A percentile compares a stretch with the other conserved stretches of the same genome.
phyloP scores from a whole-genome alignment of 2,888 invertebrate species.

The Dryococelus australis region DNA sequence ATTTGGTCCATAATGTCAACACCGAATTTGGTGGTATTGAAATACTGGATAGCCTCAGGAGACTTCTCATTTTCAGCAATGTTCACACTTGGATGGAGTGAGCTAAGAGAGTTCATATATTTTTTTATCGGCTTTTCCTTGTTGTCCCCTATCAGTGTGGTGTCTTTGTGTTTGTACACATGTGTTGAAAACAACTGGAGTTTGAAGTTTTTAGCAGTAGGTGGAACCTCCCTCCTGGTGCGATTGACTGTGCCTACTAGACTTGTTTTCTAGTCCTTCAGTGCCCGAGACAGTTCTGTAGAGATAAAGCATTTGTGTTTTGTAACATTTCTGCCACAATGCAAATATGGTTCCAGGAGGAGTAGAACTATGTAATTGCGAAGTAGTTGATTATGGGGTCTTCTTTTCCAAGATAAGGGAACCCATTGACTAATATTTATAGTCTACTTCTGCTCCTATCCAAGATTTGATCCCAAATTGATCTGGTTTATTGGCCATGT shows the following conservation, averaged over 20 bases:
- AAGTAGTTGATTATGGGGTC: conserved; percentile 25
- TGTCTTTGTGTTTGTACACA: too few relatives aligned
- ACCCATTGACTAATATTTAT: conserved; percentile 33
- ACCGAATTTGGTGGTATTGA: too few relatives aligned
- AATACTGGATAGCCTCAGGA: too few relatives aligned
- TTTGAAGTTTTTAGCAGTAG: too few relatives aligned
- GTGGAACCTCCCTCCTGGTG: too few relatives aligned
- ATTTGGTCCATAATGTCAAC: too few relatives aligned
- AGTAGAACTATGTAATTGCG: conserved; percentile 27
- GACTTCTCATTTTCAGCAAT: too few relatives aligned
- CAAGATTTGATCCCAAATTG: conserved; percentile 21
- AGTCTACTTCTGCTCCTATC: conserved; percentile 27
- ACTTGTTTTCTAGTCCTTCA: too few relatives aligned
- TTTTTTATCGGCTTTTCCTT: background rate
- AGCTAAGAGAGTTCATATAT: background rate
- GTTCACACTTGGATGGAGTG: too few relatives aligned
- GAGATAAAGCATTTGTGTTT: background rate
- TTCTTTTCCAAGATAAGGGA: conserved; percentile 31
- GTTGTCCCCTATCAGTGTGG: background rate
- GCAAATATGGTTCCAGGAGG: conserved; percentile 26
- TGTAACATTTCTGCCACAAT: background rate
- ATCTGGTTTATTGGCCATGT: background rate
- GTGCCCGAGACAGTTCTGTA: background rate
- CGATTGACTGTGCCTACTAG: too few relatives aligned
- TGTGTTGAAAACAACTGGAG: too few relatives aligned